A percentile compares a stretch with the other conserved stretches of the same genome.
Conservation (phyloP, 2,888 invertebrate genomes). For the Athalia circularis region DNA sequence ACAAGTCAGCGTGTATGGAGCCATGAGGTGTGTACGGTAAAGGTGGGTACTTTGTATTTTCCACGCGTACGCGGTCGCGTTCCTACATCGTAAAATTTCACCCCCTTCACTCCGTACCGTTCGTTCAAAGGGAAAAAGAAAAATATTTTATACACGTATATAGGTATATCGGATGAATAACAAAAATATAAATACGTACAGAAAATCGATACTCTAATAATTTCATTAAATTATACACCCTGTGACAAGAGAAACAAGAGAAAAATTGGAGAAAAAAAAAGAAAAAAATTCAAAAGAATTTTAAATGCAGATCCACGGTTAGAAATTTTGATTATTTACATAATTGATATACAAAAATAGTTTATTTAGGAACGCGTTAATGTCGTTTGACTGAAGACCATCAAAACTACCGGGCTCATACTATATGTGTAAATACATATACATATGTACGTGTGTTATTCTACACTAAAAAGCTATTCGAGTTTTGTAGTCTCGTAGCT, state of each 20-base stretch:
- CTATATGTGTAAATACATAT: too few relatives aligned
- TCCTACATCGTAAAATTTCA: conserved; percentile 5
- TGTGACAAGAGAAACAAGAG: too few relatives aligned
- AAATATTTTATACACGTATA: too few relatives aligned
- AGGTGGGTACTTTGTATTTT: conserved; percentile 24
- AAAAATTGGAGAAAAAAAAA: background rate
- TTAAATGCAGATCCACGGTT: background rate
- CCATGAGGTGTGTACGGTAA: background rate
- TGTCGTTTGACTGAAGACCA: conserved; percentile 23
- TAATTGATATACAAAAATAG: too few relatives aligned
- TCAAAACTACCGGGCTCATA: conserved; percentile 23
- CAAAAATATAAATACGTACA: conserved; percentile 1
- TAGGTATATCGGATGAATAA: background rate
- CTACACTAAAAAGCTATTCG: background rate
- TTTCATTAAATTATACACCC: too few relatives aligned
- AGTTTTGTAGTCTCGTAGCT: conserved; percentile 25
- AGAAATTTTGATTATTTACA: too few relatives aligned
- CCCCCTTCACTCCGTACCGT: too few relatives aligned
- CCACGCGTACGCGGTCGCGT: conserved; percentile 12
- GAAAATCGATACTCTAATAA: too few relatives aligned
- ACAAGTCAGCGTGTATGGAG: conserved; percentile 9
- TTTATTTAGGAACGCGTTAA: too few relatives aligned
- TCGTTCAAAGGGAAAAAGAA: too few relatives aligned
- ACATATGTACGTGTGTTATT: background rate
- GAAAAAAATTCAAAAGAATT: background rate